Conservation (phyloP, 92 coral and sea anemone genomes). For the Parazoanthus darwini region DNA sequence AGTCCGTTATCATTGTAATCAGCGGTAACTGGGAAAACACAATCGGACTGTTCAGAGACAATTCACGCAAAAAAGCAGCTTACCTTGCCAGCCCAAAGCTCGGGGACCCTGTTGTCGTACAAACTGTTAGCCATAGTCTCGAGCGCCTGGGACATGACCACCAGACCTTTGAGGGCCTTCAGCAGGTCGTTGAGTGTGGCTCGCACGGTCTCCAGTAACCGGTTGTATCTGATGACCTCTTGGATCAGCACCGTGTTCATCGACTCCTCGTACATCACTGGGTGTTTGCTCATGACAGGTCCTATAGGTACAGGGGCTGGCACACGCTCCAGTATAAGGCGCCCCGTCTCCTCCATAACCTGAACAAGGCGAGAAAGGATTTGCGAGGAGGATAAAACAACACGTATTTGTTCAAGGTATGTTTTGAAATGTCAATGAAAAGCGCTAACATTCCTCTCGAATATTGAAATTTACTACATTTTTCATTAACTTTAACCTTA, state of each 20-base stretch:
- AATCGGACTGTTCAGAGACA: background rate
- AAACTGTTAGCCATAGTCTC: constrained; percentile 98
- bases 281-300: constrained; percentile 94
- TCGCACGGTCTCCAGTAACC: constrained; percentile 78
- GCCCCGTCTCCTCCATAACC: constrained; percentile 97
- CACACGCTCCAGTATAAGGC: constrained; percentile 84
- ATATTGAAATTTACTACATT: too few species aligned
- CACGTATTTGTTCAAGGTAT: too few species aligned
- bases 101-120: constrained; percentile 91
- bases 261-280: constrained; percentile 95
- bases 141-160: constrained; percentile 99
- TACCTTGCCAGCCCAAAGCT: constrained; percentile 99
- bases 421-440: background rate
- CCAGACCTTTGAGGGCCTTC: constrained; percentile 95
- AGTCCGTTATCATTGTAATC: too few species aligned
- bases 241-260: constrained; percentile 98
- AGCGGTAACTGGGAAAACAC: too few species aligned
- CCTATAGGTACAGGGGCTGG: constrained; percentile 90
- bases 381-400: background rate
- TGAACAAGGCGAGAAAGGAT: constrained; percentile 15
- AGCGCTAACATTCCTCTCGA: too few species aligned
- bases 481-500: too few species aligned
- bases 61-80: background rate
- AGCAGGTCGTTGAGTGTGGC: constrained; percentile 90
- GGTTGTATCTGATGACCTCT: constrained; percentile 96